Evolutionary conservation across 2,888 invertebrate species (phyloP).

Genomic region (Acleris cristana): DNA sequence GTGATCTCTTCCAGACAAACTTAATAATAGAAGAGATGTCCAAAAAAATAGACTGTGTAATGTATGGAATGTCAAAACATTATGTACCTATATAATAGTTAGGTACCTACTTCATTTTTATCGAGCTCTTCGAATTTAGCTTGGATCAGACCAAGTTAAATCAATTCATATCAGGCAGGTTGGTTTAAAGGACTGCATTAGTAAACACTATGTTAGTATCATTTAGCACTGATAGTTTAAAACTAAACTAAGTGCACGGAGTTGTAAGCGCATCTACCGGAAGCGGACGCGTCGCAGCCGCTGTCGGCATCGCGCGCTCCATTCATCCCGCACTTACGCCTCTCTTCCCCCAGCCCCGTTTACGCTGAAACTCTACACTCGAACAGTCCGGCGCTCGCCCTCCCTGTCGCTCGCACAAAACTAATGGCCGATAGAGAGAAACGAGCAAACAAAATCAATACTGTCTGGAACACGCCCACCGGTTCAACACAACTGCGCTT

Average conservation of each 20-base stretch:
- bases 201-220: constrained; percentile 37
- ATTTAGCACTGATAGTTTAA: constrained; percentile 50
- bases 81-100: no score
- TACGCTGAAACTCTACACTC: constrained; percentile 80
- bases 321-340: constrained; percentile 79
- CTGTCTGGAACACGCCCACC: constrained; percentile 81
- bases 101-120: no score
- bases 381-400: constrained; percentile 62
- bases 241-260: constrained; percentile 77
- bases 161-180: no score
- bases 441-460: constrained; percentile 79
- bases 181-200: not conserved
- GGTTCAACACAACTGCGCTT: constrained; percentile 80
- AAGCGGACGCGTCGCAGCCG: constrained; percentile 80
- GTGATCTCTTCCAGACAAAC: no score
- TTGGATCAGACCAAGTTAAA: no score
- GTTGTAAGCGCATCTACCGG: constrained; percentile 81
- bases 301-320: constrained; percentile 82
- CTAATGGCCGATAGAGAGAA: constrained; percentile 59
- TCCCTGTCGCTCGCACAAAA: constrained; percentile 61
- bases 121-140: no score
- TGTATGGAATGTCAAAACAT: no score
- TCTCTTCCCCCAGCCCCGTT: constrained; percentile 60
- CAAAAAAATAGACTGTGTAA: no score
- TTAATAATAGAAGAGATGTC: no score